phyloP scores from a whole-genome alignment of 2,888 invertebrate genomes.

The Glaucopsyche alexis region DNA sequence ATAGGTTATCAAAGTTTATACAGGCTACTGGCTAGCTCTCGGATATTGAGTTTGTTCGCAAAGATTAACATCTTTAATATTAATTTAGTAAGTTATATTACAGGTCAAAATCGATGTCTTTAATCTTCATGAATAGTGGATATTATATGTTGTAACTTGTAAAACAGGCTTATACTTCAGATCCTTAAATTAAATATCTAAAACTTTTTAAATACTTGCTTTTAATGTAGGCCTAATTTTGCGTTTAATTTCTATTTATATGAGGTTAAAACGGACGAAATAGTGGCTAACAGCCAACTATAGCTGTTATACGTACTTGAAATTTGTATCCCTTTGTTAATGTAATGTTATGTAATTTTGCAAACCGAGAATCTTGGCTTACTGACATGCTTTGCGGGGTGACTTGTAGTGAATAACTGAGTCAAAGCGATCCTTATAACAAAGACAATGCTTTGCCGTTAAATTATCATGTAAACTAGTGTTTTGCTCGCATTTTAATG shows the following conservation, averaged over 20 bases:
- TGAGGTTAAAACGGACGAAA: too few relatives aligned
- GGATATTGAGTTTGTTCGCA: not conserved
- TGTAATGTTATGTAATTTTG: not conserved
- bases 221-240: too few relatives aligned
- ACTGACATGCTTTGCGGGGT: slow-evolving; percentile 5
- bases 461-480: slow-evolving; percentile 10
- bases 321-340: not conserved
- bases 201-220: too few relatives aligned
- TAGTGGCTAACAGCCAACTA: too few relatives aligned
- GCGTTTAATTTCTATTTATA: too few relatives aligned
- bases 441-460: slow-evolving; percentile 6
- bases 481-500: not conserved
- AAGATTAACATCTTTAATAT: slow-evolving; percentile 14
- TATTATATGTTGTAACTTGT: not conserved
- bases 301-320: not conserved
- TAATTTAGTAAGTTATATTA: slow-evolving; percentile 22
- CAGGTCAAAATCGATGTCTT: slow-evolving; percentile 21
- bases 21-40: slow-evolving; percentile 1
- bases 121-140: not conserved
- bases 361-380: not conserved
- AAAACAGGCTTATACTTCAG: not conserved
- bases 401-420: not conserved
- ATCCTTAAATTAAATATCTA: too few relatives aligned
- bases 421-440: not conserved
- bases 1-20: slow-evolving; percentile 20